Evolutionary conservation across 2,888 invertebrate genomes (phyloP).

Genomic region (Achlya flavicornis): DNA sequence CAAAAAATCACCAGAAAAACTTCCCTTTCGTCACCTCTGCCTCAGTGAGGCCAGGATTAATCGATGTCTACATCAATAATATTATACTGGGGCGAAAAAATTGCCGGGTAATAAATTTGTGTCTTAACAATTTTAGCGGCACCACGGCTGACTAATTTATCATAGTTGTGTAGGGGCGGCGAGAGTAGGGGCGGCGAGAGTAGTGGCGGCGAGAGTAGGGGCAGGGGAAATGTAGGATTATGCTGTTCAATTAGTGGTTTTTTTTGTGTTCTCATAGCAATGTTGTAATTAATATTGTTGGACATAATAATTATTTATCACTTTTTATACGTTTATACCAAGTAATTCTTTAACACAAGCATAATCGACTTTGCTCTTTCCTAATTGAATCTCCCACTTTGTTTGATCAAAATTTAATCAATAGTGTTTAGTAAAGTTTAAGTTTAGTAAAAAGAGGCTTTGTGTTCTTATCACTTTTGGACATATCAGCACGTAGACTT

Average conservation of each 20-base stretch:
- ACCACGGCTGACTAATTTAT: constrained; percentile 35
- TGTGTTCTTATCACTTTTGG: no score
- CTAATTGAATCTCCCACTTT: no score
- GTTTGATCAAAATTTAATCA: no score
- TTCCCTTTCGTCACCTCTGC: constrained; percentile 19
- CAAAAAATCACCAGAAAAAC: constrained; percentile 9
- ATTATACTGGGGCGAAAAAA: constrained; percentile 36
- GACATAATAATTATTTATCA: no score
- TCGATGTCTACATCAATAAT: constrained; percentile 45
- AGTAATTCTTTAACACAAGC: no score
- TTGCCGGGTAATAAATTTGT: constrained; percentile 43
- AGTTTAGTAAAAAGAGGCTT: no score
- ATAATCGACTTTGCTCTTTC: no score
- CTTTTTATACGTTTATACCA: no score
- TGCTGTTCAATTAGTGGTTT: constrained; percentile 28
- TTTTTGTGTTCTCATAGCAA: constrained; percentile 31
- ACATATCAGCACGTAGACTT: no score
- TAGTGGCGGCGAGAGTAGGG: constrained; percentile 28
- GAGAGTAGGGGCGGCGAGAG: constrained; percentile 19
- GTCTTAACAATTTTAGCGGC: constrained; percentile 47
- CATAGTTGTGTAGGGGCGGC: constrained; percentile 33
- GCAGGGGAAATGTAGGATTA: neutral
- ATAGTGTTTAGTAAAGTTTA: no score
- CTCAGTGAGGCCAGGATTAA: constrained; percentile 41
- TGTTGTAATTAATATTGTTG: constrained; percentile 23